phyloP scores from a whole-genome alignment of 2,113 vertebrate genomes.

The Lasiurus cinereus region DNA sequence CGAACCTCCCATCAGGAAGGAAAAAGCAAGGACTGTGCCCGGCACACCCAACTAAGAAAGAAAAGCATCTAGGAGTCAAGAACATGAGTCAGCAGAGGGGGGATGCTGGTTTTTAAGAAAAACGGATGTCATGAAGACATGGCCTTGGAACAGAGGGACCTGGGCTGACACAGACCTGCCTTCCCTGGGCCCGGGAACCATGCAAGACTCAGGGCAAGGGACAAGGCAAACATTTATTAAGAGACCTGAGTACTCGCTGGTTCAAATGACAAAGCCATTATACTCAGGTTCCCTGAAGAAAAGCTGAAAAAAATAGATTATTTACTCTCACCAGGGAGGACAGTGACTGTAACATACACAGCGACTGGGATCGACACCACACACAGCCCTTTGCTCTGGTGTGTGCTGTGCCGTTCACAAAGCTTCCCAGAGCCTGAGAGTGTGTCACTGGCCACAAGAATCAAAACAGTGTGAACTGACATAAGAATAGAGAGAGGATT shows the following conservation, averaged over 20 bases:
- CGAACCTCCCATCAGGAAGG: neutral
- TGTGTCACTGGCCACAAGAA: neutral
- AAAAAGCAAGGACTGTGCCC: neutral
- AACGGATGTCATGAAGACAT: slow-evolving; percentile 27
- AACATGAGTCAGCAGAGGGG: slow-evolving; percentile 48
- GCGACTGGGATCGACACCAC: rapidly evolving
- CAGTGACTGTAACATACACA: neutral
- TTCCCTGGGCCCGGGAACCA: neutral
- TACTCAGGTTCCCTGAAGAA: neutral
- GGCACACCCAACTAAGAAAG: slow-evolving; percentile 41
- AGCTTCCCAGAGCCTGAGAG: neutral
- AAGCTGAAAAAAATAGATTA: neutral
- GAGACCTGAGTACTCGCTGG: neutral
- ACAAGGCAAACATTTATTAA: neutral
- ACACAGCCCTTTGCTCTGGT: neutral
- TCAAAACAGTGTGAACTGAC: neutral
- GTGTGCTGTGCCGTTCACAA: neutral
- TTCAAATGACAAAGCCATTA: neutral
- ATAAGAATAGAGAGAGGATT: neutral
- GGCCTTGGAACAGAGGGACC: neutral
- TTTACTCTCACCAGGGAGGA: neutral
- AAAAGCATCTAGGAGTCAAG: neutral
- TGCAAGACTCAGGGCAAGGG: rapidly evolving
- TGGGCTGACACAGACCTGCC: neutral
- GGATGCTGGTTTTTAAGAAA: slow-evolving; percentile 51